Evolutionary conservation across 1,140 invertebrate species (phyloP).

Genomic region (Aphidius ervi): DNA sequence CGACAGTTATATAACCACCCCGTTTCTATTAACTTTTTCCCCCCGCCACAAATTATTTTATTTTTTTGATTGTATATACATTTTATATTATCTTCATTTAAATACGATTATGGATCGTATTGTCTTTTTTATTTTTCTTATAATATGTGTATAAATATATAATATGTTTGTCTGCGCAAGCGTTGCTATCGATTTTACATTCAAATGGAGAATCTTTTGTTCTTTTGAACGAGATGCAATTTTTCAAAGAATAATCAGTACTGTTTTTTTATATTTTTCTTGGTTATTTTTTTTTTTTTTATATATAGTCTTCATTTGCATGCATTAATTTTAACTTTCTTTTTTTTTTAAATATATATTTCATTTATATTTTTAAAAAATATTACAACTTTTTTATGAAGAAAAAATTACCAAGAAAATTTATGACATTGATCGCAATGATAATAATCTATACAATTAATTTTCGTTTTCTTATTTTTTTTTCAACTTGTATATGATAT

Average conservation of each 20-base stretch:
- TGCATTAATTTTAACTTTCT: too few species aligned
- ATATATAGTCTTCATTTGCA: too few species aligned
- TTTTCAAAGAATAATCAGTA: constrained; percentile 37
- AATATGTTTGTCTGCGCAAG: constrained; percentile 16
- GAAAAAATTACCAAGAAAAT: too few species aligned
- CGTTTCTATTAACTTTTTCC: not conserved
- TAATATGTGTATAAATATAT: not conserved
- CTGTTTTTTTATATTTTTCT: constrained; percentile 16
- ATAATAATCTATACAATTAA: too few species aligned
- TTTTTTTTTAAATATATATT: too few species aligned
- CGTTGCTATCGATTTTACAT: constrained; percentile 49
- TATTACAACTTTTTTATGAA: too few species aligned
- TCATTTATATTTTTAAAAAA: too few species aligned
- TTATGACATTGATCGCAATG: too few species aligned
- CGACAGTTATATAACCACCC: not conserved
- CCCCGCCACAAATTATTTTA: not conserved
- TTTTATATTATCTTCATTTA: constrained; percentile 51
- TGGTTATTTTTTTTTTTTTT: not conserved
- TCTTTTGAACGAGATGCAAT: constrained; percentile 34
- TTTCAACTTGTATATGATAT: too few species aligned
- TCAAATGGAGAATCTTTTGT: constrained; percentile 49
- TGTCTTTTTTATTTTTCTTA: not conserved
- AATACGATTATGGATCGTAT: constrained; percentile 51
- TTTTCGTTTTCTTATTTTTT: too few species aligned
- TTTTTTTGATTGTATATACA: constrained; percentile 28